A percentile compares a stretch with the other conserved stretches of the same genome.
Conservation (phyloP, 2,888 invertebrate genomes). For the Ormyrus labotus region DNA sequence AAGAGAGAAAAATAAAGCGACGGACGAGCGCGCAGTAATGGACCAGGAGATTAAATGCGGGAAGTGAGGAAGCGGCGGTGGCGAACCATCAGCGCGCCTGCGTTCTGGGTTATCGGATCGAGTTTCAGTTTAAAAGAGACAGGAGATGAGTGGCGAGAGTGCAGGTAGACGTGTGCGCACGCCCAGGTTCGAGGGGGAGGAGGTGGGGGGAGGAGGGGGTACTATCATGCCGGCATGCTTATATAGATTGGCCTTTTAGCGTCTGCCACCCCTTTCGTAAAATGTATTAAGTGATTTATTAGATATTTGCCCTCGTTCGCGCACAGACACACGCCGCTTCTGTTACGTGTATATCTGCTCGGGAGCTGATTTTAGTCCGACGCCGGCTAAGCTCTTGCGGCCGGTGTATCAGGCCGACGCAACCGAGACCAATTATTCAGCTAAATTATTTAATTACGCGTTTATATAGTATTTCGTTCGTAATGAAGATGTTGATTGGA, state of each 20-base stretch:
- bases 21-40: constrained; percentile 47
- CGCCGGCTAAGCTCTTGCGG: neutral
- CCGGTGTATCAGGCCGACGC: neutral
- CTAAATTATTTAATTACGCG: constrained; percentile 16
- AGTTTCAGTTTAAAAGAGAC: constrained; percentile 51
- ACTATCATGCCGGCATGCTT: constrained; percentile 52
- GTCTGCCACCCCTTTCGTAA: constrained; percentile 65
- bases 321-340: neutral
- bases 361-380: neutral
- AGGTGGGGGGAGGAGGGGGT: constrained; percentile 1
- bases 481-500: neutral
- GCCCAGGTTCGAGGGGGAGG: neutral
- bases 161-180: constrained; percentile 21
- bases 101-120: constrained; percentile 51
- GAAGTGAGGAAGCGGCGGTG: constrained; percentile 33
- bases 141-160: constrained; percentile 21
- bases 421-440: constrained; percentile 33
- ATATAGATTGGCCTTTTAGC: constrained; percentile 67
- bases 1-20: constrained; percentile 37
- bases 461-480: constrained; percentile 20
- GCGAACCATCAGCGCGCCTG: constrained; percentile 18
- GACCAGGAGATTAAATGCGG: constrained; percentile 50
- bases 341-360: neutral
- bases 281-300: constrained; percentile 72
- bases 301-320: constrained; percentile 66